These are phyloP conservation scores for Perizoma affinitatum DNA, from an alignment of 2,888 invertebrate genomes.

Conservation along the genomic window DNA sequence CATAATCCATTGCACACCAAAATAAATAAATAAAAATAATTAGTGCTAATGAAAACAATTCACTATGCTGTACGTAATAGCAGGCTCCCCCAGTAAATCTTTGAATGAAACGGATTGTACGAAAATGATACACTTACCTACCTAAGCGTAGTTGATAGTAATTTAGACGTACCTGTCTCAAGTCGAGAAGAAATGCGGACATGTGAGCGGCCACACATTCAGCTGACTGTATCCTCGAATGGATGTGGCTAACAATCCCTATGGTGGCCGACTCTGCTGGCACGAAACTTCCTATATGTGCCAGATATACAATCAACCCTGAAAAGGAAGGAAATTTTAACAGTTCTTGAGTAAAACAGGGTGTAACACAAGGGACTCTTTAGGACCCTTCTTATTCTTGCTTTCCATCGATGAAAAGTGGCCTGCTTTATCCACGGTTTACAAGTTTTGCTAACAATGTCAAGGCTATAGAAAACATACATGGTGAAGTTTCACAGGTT, in stretches of 20 bases:
- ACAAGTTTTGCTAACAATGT: not conserved
- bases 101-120: too few species aligned
- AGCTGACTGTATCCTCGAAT: slow-evolving; percentile 89
- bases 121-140: too few species aligned
- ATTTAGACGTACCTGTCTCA: slow-evolving; percentile 87
- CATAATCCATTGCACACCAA: too few species aligned
- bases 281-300: slow-evolving; percentile 95
- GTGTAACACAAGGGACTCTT: slow-evolving; percentile 5
- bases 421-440: not conserved
- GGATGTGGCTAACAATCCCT: slow-evolving; percentile 88
- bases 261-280: slow-evolving; percentile 91
- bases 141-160: not conserved
- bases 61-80: too few species aligned
- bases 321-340: slow-evolving; percentile 7
- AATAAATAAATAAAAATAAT: too few species aligned
- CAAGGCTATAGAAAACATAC: not conserved
- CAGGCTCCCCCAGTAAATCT: too few species aligned
- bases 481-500: not conserved
- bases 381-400: slow-evolving; percentile 11
- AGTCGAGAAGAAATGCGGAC: slow-evolving; percentile 93
- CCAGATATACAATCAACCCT: slow-evolving; percentile 91
- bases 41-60: too few species aligned
- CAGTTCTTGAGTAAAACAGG: not conserved
- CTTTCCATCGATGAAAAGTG: not conserved
- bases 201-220: slow-evolving; percentile 91